A percentile compares a stretch with the other conserved stretches of the same genome.
phyloP scores from a whole-genome alignment of 2,113 vertebrate species.

The Emydocephalus ijimae region DNA sequence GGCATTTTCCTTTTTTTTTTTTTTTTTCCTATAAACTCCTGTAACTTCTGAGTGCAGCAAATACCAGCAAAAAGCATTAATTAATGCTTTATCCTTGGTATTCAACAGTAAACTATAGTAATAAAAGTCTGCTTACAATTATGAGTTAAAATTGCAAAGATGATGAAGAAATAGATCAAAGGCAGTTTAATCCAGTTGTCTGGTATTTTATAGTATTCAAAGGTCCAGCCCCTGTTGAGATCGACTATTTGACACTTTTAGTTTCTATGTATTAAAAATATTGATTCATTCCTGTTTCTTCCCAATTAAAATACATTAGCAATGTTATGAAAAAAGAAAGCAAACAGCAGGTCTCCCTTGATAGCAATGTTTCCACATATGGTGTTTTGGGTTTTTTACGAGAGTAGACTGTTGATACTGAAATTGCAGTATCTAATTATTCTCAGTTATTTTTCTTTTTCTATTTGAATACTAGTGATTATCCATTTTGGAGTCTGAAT shows the following conservation, averaged over 20 bases:
- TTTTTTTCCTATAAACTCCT: background rate
- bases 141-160: background rate
- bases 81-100: background rate
- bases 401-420: conserved; percentile 36
- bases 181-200: background rate
- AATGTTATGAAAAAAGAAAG: conserved; percentile 7
- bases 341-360: conserved; percentile 8
- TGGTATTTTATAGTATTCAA: background rate
- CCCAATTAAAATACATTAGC: conserved; percentile 1
- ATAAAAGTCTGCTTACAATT: background rate
- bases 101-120: background rate
- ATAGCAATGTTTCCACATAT: background rate
- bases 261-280: background rate
- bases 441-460: background rate
- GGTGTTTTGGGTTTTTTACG: background rate
- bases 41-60: background rate
- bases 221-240: background rate
- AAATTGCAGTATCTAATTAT: background rate
- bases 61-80: background rate
- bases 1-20: background rate
- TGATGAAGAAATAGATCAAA: background rate
- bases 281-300: background rate
- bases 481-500: background rate
- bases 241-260: background rate
- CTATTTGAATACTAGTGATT: conserved; percentile 30